Evolutionary conservation across 2,888 invertebrate genomes (phyloP), one percentile per base, ranked within the genome.

Genomic region (Tachina grossa): DNA sequence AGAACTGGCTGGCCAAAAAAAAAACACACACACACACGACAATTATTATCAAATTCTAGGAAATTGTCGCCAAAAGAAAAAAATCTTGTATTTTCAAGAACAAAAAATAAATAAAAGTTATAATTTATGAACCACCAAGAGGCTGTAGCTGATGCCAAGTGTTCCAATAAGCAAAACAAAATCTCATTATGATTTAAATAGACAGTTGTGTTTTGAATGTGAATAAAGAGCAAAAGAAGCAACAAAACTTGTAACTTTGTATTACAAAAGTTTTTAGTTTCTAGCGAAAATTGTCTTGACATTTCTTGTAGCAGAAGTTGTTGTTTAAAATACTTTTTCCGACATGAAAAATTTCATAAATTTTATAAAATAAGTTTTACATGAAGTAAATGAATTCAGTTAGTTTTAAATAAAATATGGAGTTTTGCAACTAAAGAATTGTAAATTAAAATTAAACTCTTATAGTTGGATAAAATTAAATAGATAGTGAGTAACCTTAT

Each of bases 41-140:
- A 69, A 69, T 69, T 69, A 69, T 22, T 55, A 14, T 22, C 53
- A 57, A 63, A 43, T 78, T 69, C 74, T 69, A n/a, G 63, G 55
- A 84, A 80, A 61, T 61, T 81, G 80, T 77, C 81, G 84, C 81
- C 80, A 77, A 63, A 77, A 66, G 61, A 47, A 19, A 77, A 66
- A 69, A 47, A 19, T 31, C 5, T 16, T 69, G 69, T 55, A 63
- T 57, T 22, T 47, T 22, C n/a, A 65, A 51, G 49, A 68, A 47
- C 45, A 51, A 47, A 45, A 22, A 5, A 22, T n/a, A 31, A 45
- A 53, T 10, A 51, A 13, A 45, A 53, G 9, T 31, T 66, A 72
- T 77, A 77, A 78, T 79, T 74, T 71, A 84, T 39, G 74, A 65
- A 39, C 45, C 47, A 68, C 49, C 19, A 69, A 53, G 11, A 39